A percentile compares a stretch with the other conserved stretches of the same genome.
These are phyloP conservation scores for Sebastes steindachneri DNA, from an alignment of 2,797 vertebrate genomes.

Conservation along the genomic window DNA sequence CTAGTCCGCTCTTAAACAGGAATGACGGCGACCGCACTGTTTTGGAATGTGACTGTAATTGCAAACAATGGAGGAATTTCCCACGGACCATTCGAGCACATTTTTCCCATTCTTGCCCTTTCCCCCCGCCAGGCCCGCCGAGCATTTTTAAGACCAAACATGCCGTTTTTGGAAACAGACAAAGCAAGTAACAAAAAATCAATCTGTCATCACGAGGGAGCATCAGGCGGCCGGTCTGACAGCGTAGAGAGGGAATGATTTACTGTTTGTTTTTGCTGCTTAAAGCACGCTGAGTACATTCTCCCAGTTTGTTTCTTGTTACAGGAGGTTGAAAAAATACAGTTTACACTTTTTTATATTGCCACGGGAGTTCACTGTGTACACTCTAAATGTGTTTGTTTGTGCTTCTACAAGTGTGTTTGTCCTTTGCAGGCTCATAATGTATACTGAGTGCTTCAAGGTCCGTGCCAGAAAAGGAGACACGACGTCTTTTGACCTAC, in stretches of 20 bases:
- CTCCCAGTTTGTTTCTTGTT: constrained; percentile 26
- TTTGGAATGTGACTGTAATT: constrained; percentile 68
- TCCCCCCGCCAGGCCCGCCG: constrained; percentile 3
- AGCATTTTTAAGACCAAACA: constrained; percentile 59
- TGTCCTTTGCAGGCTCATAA: background rate
- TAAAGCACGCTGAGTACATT: constrained; percentile 15
- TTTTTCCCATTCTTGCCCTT: constrained; percentile 67
- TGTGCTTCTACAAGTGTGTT: constrained; percentile 12
- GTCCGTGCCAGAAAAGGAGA: constrained; percentile 23
- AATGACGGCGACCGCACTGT: constrained; percentile 30
- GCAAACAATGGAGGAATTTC: constrained; percentile 72
- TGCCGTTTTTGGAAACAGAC: constrained; percentile 57
- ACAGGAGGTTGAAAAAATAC: constrained; percentile 29
- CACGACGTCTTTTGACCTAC: background rate
- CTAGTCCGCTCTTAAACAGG: constrained; percentile 13
- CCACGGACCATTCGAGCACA: constrained; percentile 52
- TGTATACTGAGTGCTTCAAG: background rate
- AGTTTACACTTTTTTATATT: constrained; percentile 17
- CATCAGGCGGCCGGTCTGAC: constrained; percentile 24
- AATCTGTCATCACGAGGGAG: constrained; percentile 25
- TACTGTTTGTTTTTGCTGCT: constrained; percentile 47
- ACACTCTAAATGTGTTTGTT: constrained; percentile 1
- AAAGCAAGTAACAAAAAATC: constrained; percentile 30
- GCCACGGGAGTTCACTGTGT: background rate
- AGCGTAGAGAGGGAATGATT: constrained; percentile 13